These are phyloP conservation scores for Trilocha varians DNA, from an alignment of 2,888 invertebrate genomes.

Conservation along the genomic window DNA sequence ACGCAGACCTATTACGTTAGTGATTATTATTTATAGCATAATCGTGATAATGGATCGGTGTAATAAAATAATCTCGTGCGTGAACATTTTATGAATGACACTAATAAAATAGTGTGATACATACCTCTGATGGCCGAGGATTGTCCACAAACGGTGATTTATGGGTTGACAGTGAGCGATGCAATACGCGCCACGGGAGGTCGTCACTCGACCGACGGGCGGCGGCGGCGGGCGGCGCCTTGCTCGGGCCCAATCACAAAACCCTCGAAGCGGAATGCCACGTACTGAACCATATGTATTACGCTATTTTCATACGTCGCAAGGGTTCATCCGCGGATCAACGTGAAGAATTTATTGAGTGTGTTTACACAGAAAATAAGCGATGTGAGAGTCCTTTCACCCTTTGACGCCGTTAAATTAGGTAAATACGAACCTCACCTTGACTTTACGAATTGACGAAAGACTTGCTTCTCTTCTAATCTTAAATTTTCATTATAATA, in stretches of 20 bases:
- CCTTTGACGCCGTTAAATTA: constrained; percentile 17
- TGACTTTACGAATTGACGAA: background rate
- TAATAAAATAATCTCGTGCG: no score
- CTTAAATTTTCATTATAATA: no score
- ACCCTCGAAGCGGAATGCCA: constrained; percentile 23
- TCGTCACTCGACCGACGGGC: constrained; percentile 14
- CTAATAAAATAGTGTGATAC: background rate
- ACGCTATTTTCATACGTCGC: constrained; percentile 55
- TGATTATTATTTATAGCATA: no score
- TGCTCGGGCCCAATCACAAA: constrained; percentile 37
- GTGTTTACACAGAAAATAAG: constrained; percentile 40
- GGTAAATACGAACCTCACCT: constrained; percentile 8
- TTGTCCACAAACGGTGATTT: constrained; percentile 2
- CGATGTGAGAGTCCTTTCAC: constrained; percentile 9
- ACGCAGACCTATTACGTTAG: no score
- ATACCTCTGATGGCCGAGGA: background rate
- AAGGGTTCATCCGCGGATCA: constrained; percentile 53
- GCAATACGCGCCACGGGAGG: constrained; percentile 19
- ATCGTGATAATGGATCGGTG: no score
- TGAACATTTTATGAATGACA: background rate
- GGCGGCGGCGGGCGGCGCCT: constrained; percentile 16
- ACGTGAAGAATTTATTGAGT: constrained; percentile 57
- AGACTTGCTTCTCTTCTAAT: no score
- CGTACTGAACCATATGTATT: constrained; percentile 22
- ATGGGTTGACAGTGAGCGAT: constrained; percentile 30